Evolutionary conservation across 2,888 invertebrate genomes (phyloP).

Genomic region (Cosmopolites sordidus): DNA sequence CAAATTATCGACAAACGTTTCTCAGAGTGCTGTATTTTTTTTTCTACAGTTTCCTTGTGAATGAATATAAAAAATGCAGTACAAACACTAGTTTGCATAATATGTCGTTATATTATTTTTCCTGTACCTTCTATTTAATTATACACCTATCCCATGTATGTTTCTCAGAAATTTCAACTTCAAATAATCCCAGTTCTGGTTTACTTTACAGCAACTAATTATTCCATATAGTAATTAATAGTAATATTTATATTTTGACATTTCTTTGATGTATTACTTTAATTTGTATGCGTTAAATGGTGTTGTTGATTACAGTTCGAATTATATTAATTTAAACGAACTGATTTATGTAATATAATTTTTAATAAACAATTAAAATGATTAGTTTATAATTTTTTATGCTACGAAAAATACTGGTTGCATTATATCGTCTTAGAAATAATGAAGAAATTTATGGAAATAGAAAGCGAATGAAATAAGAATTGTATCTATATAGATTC

Average conservation of each 20-base stretch:
- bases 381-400: too few species aligned
- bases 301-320: too few species aligned
- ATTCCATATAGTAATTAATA: neutral
- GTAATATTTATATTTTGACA: neutral
- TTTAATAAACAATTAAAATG: too few species aligned
- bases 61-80: too few species aligned
- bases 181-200: neutral
- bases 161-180: neutral
- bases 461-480: neutral
- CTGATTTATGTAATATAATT: neutral
- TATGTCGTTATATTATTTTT: too few species aligned
- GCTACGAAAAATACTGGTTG: too few species aligned
- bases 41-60: too few species aligned
- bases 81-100: too few species aligned
- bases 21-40: too few species aligned
- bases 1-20: too few species aligned
- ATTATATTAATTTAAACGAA: neutral
- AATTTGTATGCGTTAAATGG: neutral
- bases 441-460: neutral
- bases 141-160: neutral
- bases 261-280: neutral
- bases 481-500: neutral
- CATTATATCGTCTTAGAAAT: too few species aligned
- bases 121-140: neutral
- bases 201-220: neutral